Conservation (phyloP, 2,113 vertebrate species). For the Oreotragus oreotragus region DNA sequence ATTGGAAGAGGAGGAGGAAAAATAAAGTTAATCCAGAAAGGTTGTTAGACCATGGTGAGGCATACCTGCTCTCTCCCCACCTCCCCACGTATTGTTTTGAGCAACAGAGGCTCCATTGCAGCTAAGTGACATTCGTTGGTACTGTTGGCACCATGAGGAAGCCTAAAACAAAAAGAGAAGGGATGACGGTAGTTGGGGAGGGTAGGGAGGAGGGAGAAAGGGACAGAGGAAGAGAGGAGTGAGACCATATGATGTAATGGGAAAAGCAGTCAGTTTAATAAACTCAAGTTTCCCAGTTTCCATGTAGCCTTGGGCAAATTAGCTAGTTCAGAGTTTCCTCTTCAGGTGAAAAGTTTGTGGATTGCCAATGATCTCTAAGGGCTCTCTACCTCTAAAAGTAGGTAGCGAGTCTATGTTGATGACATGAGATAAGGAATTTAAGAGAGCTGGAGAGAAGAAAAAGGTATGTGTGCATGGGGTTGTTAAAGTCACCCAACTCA, state of each 20-base stretch:
- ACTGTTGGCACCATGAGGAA: not conserved
- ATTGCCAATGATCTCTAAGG: not conserved
- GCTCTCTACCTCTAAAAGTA: not conserved
- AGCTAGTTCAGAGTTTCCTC: not conserved
- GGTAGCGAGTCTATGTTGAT: not conserved
- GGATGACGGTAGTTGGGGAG: not conserved
- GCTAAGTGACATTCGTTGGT: not conserved
- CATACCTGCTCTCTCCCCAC: rapidly evolving
- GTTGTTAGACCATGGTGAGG: not conserved
- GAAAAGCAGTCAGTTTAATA: not conserved
- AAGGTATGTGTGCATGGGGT: not conserved
- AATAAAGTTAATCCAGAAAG: not conserved
- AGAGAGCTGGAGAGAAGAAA: not conserved
- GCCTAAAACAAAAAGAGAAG: not conserved
- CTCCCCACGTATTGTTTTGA: not conserved
- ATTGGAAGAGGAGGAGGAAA: not conserved
- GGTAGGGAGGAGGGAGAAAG: not conserved
- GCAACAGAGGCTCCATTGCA: not conserved
- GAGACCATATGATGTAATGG: not conserved
- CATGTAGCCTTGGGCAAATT: not conserved
- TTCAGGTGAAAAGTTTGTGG: not conserved
- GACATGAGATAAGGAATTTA: not conserved
- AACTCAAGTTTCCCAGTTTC: not conserved
- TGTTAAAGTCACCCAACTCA: not conserved
- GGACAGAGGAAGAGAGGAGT: not conserved